Conservation (phyloP, 1,140 invertebrate species). For the Cyphomyrmex costatus region DNA sequence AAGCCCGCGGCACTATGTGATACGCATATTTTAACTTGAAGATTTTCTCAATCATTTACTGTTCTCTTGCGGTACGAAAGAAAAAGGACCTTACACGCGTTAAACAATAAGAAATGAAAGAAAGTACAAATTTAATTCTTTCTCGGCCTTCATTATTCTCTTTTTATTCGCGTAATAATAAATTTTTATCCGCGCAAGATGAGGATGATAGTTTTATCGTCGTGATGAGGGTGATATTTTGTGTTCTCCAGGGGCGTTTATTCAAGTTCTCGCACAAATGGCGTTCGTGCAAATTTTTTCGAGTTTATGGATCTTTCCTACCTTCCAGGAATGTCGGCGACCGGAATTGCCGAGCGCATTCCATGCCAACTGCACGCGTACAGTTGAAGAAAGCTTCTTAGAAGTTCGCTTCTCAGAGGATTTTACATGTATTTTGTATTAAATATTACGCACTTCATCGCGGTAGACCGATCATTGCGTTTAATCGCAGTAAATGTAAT, state of each 20-base stretch:
- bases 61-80: neutral
- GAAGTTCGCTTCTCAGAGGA: neutral
- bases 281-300: constrained; percentile 29
- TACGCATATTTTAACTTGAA: constrained; percentile 13
- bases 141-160: neutral
- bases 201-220: neutral
- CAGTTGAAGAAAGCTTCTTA: constrained; percentile 26
- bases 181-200: neutral
- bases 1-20: constrained; percentile 36
- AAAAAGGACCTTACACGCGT: neutral
- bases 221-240: neutral
- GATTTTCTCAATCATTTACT: constrained; percentile 9
- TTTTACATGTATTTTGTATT: constrained; percentile 24
- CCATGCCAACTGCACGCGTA: constrained; percentile 16
- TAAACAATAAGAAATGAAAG: neutral
- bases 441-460: neutral
- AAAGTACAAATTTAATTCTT: neutral
- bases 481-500: neutral
- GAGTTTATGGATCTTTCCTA: constrained; percentile 34
- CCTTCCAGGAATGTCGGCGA: constrained; percentile 23
- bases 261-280: neutral
- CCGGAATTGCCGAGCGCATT: constrained; percentile 31
- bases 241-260: neutral
- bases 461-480: neutral
- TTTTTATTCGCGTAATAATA: neutral